A percentile compares a stretch with the other conserved stretches of the same genome.
phyloP scores from a whole-genome alignment of 2,888 invertebrate species.

The Aphodius sticticus region DNA sequence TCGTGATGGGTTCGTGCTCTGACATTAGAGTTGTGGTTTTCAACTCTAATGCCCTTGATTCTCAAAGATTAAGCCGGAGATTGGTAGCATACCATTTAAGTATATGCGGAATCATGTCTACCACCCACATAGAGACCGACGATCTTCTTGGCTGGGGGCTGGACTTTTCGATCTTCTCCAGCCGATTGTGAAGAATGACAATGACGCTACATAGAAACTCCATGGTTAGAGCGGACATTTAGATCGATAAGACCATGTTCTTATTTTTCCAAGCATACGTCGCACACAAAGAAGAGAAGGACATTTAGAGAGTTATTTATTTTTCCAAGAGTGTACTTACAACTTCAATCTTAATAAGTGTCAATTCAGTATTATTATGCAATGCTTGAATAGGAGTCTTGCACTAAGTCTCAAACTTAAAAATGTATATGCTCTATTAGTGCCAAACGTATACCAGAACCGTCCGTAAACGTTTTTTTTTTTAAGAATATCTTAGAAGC shows the following conservation, averaged over 20 bases:
- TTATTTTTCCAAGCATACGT: too few relatives aligned
- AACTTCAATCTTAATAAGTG: too few relatives aligned
- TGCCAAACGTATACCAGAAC: too few relatives aligned
- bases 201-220: neutral
- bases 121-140: neutral
- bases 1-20: neutral
- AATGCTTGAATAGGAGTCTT: too few relatives aligned
- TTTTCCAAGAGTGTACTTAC: too few relatives aligned
- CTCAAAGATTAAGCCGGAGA: neutral
- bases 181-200: neutral
- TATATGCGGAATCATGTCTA: neutral
- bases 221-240: neutral
- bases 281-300: too few relatives aligned
- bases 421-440: too few relatives aligned
- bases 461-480: too few relatives aligned
- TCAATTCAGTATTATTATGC: too few relatives aligned
- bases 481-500: too few relatives aligned
- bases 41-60: neutral
- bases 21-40: neutral
- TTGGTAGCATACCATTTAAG: neutral
- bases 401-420: too few relatives aligned
- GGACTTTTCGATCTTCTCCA: neutral
- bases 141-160: neutral
- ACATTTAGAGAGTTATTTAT: too few relatives aligned
- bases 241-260: neutral